phyloP scores from a whole-genome alignment of 2,797 vertebrate species.

The Neosilurus hyrtlii region DNA sequence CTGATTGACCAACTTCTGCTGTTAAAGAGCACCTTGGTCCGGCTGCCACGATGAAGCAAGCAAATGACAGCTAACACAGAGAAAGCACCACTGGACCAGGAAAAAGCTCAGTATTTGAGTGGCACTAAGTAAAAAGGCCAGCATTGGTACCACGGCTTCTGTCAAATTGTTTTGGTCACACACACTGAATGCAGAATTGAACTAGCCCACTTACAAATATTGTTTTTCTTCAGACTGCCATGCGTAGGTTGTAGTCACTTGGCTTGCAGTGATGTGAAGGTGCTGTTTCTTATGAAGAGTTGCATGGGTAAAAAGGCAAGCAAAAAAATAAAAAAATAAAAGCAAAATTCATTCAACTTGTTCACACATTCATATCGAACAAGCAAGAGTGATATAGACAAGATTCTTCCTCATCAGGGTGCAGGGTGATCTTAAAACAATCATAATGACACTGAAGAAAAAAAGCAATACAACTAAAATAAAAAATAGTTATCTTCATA shows the following conservation, averaged over 20 bases:
- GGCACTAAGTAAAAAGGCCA: conserved; percentile 38
- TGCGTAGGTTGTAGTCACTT: conserved; percentile 20
- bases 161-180: conserved; percentile 21
- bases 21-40: conserved; percentile 67
- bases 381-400: conserved; percentile 79
- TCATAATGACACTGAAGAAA: conserved; percentile 53
- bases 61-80: conserved; percentile 63
- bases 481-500: conserved; percentile 60
- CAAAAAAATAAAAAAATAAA: conserved; percentile 1
- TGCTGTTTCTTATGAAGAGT: conserved; percentile 41
- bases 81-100: conserved; percentile 68
- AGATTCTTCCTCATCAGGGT: conserved; percentile 64
- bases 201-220: conserved; percentile 20
- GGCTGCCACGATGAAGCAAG: conserved; percentile 61
- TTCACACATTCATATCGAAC: conserved; percentile 44
- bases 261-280: conserved; percentile 40
- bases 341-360: conserved; percentile 46
- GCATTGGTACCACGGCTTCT: conserved; percentile 11
- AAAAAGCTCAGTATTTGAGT: conserved; percentile 14
- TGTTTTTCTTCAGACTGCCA: conserved; percentile 20
- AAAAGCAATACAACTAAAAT: conserved; percentile 59
- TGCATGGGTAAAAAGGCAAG: conserved; percentile 46
- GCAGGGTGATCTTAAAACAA: conserved; percentile 70
- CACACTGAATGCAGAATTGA: conserved; percentile 30
- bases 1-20: conserved; percentile 34